Conservation (phyloP, 1,140 invertebrate species). For the Anagrus nilaparvatae region DNA sequence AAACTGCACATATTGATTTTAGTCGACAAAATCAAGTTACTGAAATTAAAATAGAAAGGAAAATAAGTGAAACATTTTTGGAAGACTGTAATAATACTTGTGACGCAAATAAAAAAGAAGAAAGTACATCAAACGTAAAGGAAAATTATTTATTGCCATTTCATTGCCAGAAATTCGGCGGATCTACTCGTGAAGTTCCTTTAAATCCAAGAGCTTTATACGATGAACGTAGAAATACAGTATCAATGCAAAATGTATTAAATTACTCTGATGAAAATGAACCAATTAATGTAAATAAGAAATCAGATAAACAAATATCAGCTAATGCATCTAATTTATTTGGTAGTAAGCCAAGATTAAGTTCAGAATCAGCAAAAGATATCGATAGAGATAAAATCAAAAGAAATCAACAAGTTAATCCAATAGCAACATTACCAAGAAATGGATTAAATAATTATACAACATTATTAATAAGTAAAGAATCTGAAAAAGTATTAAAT, state of each 20-base stretch:
- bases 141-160: too few species aligned
- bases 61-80: conserved; percentile 9
- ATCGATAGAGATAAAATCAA: conserved; percentile 24
- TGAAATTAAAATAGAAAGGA: conserved; percentile 36
- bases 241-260: conserved; percentile 36
- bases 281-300: too few species aligned
- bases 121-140: too few species aligned
- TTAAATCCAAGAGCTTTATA: conserved; percentile 35
- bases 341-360: conserved; percentile 29
- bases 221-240: conserved; percentile 32
- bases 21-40: conserved; percentile 32
- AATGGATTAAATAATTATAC: conserved; percentile 18
- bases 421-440: conserved; percentile 36
- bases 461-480: conserved; percentile 22
- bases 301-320: too few species aligned
- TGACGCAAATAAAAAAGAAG: background rate
- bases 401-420: conserved; percentile 28
- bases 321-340: too few species aligned
- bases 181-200: conserved; percentile 35
- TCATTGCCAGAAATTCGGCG: conserved; percentile 31
- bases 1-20: conserved; percentile 28
- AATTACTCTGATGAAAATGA: conserved; percentile 29
- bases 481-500: conserved; percentile 25
- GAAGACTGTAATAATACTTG: background rate
- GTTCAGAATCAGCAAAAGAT: conserved; percentile 37